A percentile compares a stretch with the other conserved stretches of the same genome.
These are phyloP conservation scores for Rhyacophila evoluta DNA, from an alignment of 2,888 invertebrate genomes.

Conservation along the genomic window DNA sequence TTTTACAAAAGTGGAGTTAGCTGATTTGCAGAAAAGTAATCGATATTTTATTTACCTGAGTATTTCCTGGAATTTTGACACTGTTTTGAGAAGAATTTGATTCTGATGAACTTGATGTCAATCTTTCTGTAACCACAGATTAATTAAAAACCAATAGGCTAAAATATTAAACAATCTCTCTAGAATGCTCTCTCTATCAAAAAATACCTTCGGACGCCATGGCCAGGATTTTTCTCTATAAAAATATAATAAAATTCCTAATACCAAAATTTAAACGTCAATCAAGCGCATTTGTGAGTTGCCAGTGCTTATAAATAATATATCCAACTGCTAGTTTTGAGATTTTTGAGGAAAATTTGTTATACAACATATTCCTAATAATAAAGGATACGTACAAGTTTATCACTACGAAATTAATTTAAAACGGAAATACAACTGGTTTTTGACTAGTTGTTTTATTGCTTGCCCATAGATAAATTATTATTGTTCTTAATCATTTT, in stretches of 20 bases:
- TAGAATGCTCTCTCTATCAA: background rate
- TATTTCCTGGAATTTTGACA: constrained; percentile 23
- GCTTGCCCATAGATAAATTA: no score
- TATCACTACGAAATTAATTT: no score
- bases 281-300: background rate
- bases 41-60: background rate
- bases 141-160: background rate
- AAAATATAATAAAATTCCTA: background rate
- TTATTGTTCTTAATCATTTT: no score
- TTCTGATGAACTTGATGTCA: constrained; percentile 5
- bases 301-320: no score
- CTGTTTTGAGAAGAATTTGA: constrained; percentile 8
- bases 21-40: no score
- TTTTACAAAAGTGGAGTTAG: no score
- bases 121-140: constrained; percentile 28
- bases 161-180: background rate
- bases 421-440: no score
- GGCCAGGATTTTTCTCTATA: background rate
- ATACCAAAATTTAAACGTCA: background rate
- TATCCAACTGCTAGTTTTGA: no score
- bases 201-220: constrained; percentile 27
- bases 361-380: no score
- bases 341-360: no score
- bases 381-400: no score
- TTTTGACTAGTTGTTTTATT: no score